phyloP scores from a whole-genome alignment of 2,888 invertebrate species.

The Leucophenga maculata region DNA sequence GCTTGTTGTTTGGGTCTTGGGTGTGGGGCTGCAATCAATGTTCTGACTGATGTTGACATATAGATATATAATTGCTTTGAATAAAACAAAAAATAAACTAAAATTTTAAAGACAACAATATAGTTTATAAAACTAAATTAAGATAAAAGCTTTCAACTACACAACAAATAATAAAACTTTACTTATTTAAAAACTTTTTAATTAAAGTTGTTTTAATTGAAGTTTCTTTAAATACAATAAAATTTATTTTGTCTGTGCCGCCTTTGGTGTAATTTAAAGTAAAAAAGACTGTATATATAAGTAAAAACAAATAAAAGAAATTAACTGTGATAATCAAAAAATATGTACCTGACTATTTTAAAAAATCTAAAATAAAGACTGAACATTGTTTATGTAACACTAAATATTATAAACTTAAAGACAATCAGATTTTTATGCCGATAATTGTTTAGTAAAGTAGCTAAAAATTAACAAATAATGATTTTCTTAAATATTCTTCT shows the following conservation, averaged over 20 bases:
- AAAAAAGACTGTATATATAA: conserved; percentile 41
- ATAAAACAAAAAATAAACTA: background rate
- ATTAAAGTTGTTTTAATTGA: conserved; percentile 64
- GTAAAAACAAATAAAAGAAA: conserved; percentile 30
- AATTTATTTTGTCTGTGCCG: conserved; percentile 50
- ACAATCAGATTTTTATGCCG: conserved; percentile 23
- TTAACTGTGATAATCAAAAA: conserved; percentile 20
- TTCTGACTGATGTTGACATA: too few species aligned
- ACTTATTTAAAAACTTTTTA: conserved; percentile 57
- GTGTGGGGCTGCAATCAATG: too few species aligned
- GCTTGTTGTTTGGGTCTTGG: too few species aligned
- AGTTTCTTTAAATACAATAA: conserved; percentile 43
- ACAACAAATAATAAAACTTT: conserved; percentile 44
- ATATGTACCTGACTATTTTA: conserved; percentile 43
- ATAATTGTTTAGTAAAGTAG: too few species aligned
- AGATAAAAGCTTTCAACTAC: conserved; percentile 9
- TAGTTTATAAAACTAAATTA: conserved; percentile 33
- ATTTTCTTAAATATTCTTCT: conserved; percentile 19
- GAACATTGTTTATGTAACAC: conserved; percentile 54
- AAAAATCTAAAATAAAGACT: conserved; percentile 59
- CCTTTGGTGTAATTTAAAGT: conserved; percentile 58
- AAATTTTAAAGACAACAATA: conserved; percentile 32
- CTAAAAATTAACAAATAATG: conserved; percentile 24
- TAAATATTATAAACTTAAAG: conserved; percentile 33
- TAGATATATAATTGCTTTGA: too few species aligned